Conservation (phyloP, 2,113 vertebrate genomes). For the Alectura lathami region DNA sequence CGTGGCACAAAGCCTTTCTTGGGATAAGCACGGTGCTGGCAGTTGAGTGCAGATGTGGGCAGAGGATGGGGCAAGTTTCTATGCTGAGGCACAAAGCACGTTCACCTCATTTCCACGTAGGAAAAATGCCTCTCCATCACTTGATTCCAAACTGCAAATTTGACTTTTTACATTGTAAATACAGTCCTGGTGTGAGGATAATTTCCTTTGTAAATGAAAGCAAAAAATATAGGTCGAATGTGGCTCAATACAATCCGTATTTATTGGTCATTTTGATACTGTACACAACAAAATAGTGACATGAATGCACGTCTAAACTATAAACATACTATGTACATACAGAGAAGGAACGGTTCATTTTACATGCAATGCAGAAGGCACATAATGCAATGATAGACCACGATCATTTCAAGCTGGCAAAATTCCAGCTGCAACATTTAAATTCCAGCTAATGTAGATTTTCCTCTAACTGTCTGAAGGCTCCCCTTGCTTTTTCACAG, state of each 20-base stretch:
- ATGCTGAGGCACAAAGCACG: neutral
- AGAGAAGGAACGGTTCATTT: neutral
- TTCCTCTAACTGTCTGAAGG: neutral
- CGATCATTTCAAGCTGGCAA: neutral
- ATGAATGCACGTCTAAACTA: neutral
- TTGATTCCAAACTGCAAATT: neutral
- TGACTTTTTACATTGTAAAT: neutral
- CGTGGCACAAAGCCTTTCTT: neutral
- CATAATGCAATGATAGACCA: neutral
- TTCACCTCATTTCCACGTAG: neutral
- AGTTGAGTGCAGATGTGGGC: accelerated
- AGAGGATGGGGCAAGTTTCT: neutral
- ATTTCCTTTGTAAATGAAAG: neutral
- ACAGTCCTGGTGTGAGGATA: neutral
- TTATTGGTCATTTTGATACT: constrained; percentile 36
- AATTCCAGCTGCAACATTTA: neutral
- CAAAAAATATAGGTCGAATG: neutral
- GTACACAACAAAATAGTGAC: neutral
- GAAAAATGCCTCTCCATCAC: neutral
- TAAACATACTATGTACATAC: neutral
- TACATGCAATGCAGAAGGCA: neutral
- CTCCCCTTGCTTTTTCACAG: neutral
- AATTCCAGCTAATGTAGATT: neutral
- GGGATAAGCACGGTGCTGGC: neutral
- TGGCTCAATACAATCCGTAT: neutral